Percentiles rank a stretch among this genome's conserved stretches.
These are phyloP conservation scores for Sinodicranocentrus sp. DNA, from an alignment of 2,888 invertebrate genomes.

Conservation along the genomic window DNA sequence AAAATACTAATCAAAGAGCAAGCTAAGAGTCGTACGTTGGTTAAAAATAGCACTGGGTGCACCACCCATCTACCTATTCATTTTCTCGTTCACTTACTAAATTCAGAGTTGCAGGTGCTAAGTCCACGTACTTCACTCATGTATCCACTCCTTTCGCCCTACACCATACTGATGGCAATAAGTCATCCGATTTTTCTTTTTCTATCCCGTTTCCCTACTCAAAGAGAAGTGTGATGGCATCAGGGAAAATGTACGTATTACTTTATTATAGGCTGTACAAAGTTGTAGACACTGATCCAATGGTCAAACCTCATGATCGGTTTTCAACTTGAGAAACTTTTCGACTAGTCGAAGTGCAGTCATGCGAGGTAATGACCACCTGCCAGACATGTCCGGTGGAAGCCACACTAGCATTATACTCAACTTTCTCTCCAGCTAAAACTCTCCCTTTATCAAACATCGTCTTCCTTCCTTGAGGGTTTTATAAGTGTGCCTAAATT, in stretches of 20 bases:
- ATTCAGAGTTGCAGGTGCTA: background rate
- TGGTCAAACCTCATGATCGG: conserved; percentile 2
- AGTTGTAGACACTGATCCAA: background rate
- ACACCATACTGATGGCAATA: background rate
- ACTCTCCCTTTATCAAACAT: background rate
- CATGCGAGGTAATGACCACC: conserved; percentile 39
- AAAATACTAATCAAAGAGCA: conserved; percentile 3
- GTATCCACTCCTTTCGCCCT: too few relatives aligned
- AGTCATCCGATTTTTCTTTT: background rate
- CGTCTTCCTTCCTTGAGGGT: background rate
- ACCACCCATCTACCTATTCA: background rate
- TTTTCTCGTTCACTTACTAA: background rate
- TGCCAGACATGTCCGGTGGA: conserved; percentile 18
- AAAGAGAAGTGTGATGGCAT: background rate
- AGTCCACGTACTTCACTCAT: background rate
- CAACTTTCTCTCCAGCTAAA: background rate
- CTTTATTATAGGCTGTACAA: background rate
- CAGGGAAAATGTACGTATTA: background rate
- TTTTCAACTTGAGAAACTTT: conserved; percentile 12
- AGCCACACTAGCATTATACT: background rate
- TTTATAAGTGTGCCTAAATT: too few relatives aligned
- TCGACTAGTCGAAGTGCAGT: background rate
- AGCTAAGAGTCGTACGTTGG: background rate
- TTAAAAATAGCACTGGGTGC: too few relatives aligned
- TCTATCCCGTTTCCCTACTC: too few relatives aligned